A percentile compares a stretch with the other conserved stretches of the same genome.
phyloP scores from a whole-genome alignment of 64 coral and sea anemone species.

The Stichodactyla mertensii region DNA sequence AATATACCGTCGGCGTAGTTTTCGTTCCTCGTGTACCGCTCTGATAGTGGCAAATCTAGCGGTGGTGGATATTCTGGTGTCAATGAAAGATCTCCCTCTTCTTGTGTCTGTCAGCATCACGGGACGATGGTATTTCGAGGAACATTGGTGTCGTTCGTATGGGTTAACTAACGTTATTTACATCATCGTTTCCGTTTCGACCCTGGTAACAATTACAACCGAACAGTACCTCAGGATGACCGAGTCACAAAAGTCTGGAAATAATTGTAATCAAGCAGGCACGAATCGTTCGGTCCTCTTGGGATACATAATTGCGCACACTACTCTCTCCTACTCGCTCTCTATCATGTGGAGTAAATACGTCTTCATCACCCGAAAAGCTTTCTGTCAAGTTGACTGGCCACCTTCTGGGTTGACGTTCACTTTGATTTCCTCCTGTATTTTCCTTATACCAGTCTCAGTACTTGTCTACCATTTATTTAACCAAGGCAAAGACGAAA shows the following conservation, averaged over 20 bases:
- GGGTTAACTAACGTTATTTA: constrained; percentile 98
- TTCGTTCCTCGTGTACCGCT: constrained; percentile 81
- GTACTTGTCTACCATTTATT: constrained; percentile 80
- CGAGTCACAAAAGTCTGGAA: constrained; percentile 13
- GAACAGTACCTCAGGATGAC: constrained; percentile 75
- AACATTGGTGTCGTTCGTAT: constrained; percentile 93
- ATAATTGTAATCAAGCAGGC: background rate
- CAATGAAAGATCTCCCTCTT: constrained; percentile 90
- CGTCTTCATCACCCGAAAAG: constrained; percentile 94
- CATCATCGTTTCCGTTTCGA: constrained; percentile 94
- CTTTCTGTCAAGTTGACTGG: constrained; percentile 92
- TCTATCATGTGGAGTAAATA: constrained; percentile 97
- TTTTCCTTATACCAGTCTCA: constrained; percentile 91
- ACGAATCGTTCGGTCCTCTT: constrained; percentile 63
- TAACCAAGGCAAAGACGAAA: constrained; percentile 26
- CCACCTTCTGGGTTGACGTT: constrained; percentile 76
- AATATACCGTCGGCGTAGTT: constrained; percentile 85
- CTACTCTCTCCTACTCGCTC: constrained; percentile 90
- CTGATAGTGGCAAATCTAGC: constrained; percentile 95
- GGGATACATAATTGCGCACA: constrained; percentile 95
- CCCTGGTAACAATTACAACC: constrained; percentile 83
- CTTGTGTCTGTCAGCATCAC: constrained; percentile 64
- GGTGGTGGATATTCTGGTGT: constrained; percentile 89
- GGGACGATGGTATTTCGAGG: constrained; percentile 97
- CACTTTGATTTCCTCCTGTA: constrained; percentile 63